Conservation (phyloP, 2,888 invertebrate species). For the Philereme vetulata region DNA sequence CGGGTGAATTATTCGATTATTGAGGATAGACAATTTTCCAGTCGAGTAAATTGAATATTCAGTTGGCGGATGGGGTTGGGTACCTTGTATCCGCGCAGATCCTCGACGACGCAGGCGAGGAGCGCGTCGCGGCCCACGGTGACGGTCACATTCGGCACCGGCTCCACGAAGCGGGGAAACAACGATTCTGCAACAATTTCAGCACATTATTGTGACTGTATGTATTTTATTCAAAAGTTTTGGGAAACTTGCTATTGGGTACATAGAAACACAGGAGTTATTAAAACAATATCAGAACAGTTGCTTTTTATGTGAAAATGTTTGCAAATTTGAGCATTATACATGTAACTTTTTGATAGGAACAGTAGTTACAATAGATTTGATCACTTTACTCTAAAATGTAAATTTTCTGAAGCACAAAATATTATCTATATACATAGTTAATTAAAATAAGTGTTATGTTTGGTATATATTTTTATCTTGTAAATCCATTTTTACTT, state of each 20-base stretch:
- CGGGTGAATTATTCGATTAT: constrained; percentile 23
- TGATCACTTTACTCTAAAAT: too few relatives aligned
- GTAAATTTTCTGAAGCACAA: too few relatives aligned
- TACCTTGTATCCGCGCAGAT: constrained; percentile 94
- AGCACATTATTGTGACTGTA: constrained; percentile 17
- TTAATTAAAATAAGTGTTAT: too few relatives aligned
- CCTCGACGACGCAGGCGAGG: constrained; percentile 94
- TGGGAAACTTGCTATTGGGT: too few relatives aligned
- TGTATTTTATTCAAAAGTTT: constrained; percentile 10
- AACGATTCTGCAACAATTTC: constrained; percentile 71
- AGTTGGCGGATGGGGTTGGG: constrained; percentile 30
- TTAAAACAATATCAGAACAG: too few relatives aligned
- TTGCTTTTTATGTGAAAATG: too few relatives aligned
- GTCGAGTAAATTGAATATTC: constrained; percentile 36
- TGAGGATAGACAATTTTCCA: constrained; percentile 36
- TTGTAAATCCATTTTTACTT: constrained; percentile 6
- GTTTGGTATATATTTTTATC: constrained; percentile 9
- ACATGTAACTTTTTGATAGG: too few relatives aligned
- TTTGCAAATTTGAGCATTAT: too few relatives aligned
- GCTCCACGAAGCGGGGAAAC: constrained; percentile 93
- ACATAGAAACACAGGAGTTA: too few relatives aligned
- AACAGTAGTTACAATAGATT: too few relatives aligned
- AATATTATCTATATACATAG: too few relatives aligned
- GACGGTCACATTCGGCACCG: constrained; percentile 95
- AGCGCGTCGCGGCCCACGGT: constrained; percentile 94